Conservation (phyloP, 2,888 invertebrate species). For the Latheticus oryzae region DNA sequence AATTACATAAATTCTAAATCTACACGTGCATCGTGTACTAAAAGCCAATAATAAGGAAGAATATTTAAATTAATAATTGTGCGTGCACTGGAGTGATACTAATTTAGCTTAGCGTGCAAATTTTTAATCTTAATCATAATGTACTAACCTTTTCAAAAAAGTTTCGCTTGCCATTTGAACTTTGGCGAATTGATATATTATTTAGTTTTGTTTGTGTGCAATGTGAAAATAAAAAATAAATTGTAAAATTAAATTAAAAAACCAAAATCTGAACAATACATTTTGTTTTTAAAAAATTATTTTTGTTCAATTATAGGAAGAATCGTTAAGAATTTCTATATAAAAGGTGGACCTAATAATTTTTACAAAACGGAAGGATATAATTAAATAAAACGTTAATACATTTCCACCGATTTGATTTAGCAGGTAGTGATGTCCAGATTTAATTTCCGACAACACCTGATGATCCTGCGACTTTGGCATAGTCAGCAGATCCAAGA, state of each 20-base stretch:
- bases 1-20: constrained; percentile 40
- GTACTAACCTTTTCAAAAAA: constrained; percentile 50
- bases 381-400: constrained; percentile 30
- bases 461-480: constrained; percentile 33
- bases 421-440: constrained; percentile 48
- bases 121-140: constrained; percentile 45
- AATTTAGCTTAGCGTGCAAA: constrained; percentile 55
- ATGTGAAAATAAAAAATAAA: constrained; percentile 37
- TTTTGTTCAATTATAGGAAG: too few species aligned
- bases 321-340: too few species aligned
- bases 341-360: too few species aligned
- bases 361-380: too few species aligned
- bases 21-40: constrained; percentile 46
- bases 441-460: constrained; percentile 34
- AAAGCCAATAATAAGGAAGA: constrained; percentile 43
- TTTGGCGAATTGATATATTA: constrained; percentile 28
- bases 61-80: constrained; percentile 47
- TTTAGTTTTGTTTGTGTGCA: constrained; percentile 37
- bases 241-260: constrained; percentile 17
- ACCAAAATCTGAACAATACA: constrained; percentile 6
- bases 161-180: constrained; percentile 40
- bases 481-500: constrained; percentile 18
- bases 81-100: constrained; percentile 52
- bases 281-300: too few species aligned
- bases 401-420: constrained; percentile 29